Base-by-base conservation (phyloP, 2,113 vertebrate species). In the Semnopithecus entellus region DNA sequence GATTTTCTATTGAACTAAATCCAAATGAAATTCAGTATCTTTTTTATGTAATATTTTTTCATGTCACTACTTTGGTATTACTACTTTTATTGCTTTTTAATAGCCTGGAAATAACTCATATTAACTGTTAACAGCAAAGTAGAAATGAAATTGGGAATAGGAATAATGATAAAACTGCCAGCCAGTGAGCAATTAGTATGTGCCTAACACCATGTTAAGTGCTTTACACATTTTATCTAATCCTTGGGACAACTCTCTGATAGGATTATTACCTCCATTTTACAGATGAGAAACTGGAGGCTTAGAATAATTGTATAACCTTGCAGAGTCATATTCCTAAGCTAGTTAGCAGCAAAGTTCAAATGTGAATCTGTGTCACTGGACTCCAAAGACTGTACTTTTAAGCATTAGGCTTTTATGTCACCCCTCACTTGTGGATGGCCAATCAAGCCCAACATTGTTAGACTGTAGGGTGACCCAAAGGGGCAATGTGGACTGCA, bases 71-170 rank as follows among this genome's bases (percentile, higher is more conserved):
- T 96, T 95, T 85, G 90, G 32, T 93, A 86, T 90, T 84, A 55
- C 75, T 90, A 72, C 20, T 91, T 93, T 97, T 76, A 97, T 90
- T 87, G 64, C 75, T 94, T 96, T 96, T 95, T 97, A 95, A 93
- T 95, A 95, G 87, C 95, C 83, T 95, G 75, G 75, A 97, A 95
- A 86, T 61, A 95, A 89, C 55, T 91, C 48, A 57, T 61, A 87
- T 89, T 79, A 93, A 87, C 75, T 76, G 12, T 68, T 84, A 93
- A 91, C 20, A 90, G 87, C 48, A 87, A 92, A 97, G 70, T 27
- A 95, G 70, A 98, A 91, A 97, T 96, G 50, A 96, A 97, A 97
- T 59, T 85, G 35, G 84, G 76, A 92, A 64, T 64, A 90, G 43
- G 96, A 90, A 88, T 96, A 91, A 95, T 90, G 85, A 90, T 90